Evolutionary conservation across 2,113 vertebrate genomes (phyloP).

Genomic region (Erythrolamprus reginae): DNA sequence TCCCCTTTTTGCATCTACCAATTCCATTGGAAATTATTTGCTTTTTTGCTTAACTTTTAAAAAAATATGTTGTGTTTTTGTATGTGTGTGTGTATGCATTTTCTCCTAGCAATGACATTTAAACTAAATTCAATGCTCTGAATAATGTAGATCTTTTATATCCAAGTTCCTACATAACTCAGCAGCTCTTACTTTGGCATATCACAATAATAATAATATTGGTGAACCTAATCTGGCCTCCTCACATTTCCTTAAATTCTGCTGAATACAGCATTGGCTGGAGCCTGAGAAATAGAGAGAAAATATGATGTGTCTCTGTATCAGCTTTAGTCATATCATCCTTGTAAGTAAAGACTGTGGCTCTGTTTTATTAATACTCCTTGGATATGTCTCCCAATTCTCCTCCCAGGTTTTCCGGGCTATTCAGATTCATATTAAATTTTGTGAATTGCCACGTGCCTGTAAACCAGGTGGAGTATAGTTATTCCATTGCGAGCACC

Average conservation of each 20-base stretch:
- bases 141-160: background rate
- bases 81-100: background rate
- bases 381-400: slow-evolving; percentile 49
- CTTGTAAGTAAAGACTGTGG: slow-evolving; percentile 15
- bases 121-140: background rate
- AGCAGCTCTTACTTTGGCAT: background rate
- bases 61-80: background rate
- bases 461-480: slow-evolving; percentile 60
- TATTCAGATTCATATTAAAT: slow-evolving; percentile 60
- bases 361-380: slow-evolving; percentile 47
- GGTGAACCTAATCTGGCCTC: background rate
- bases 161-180: background rate
- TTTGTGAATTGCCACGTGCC: slow-evolving; percentile 61
- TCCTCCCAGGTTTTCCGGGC: slow-evolving; percentile 39
- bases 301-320: background rate
- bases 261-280: background rate
- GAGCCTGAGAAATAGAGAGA: background rate
- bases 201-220: background rate
- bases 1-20: background rate
- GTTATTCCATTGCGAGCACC: slow-evolving; percentile 53
- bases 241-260: background rate
- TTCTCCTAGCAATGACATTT: background rate
- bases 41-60: background rate
- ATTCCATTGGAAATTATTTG: background rate
- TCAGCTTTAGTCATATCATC: background rate